A percentile compares a stretch with the other conserved stretches of the same genome.
Conservation (phyloP, 2,113 vertebrate species). For the Psophia crepitans region DNA sequence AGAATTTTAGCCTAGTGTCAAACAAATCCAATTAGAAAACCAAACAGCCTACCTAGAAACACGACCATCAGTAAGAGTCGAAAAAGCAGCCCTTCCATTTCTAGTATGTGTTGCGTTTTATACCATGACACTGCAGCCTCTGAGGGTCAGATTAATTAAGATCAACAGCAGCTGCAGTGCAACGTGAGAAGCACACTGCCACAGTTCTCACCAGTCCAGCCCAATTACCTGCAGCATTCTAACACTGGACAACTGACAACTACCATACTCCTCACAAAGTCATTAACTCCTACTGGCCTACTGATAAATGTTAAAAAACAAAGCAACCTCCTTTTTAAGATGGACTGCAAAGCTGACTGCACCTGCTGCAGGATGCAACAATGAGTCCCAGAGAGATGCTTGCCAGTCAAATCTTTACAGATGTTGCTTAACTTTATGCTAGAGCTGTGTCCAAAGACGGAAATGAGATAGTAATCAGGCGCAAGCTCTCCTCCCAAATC, state of each 20-base stretch:
- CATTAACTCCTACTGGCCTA: slow-evolving; percentile 62
- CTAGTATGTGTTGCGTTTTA: slow-evolving; percentile 25
- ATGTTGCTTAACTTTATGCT: slow-evolving; percentile 68
- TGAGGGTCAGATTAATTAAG: slow-evolving; percentile 82
- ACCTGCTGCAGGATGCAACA: slow-evolving; percentile 63
- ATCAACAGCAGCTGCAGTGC: slow-evolving; percentile 80
- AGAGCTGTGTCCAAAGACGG: slow-evolving; percentile 60
- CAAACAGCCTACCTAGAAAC: slow-evolving; percentile 15
- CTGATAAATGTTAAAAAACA: slow-evolving; percentile 53
- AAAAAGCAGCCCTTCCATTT: slow-evolving; percentile 42
- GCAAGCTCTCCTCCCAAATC: neutral
- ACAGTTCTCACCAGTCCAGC: slow-evolving; percentile 69
- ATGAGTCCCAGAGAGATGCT: slow-evolving; percentile 63
- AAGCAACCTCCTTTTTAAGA: slow-evolving; percentile 62
- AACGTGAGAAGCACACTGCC: slow-evolving; percentile 75
- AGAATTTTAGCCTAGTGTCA: neutral
- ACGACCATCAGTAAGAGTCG: neutral
- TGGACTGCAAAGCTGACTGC: slow-evolving; percentile 53
- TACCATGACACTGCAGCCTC: slow-evolving; percentile 70
- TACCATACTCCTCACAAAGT: slow-evolving; percentile 31
- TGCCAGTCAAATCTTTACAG: slow-evolving; percentile 70
- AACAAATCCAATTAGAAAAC: neutral
- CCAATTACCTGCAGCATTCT: slow-evolving; percentile 84
- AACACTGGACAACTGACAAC: slow-evolving; percentile 73
- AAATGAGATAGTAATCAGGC: slow-evolving; percentile 62